Evolutionary conservation across 2,888 invertebrate species (phyloP).

Genomic region (Orchesella flavescens): DNA sequence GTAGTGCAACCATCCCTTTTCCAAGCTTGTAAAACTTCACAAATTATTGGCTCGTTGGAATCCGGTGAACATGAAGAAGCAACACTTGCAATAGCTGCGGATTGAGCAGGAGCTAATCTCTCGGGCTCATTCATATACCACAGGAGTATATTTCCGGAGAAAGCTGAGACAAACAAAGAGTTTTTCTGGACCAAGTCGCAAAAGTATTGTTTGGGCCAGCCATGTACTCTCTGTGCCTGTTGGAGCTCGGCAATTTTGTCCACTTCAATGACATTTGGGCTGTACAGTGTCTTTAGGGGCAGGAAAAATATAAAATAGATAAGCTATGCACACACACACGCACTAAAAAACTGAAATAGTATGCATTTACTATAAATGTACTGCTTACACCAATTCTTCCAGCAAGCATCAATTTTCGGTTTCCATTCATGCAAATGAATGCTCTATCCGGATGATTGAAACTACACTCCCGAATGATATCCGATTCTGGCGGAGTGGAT

Average conservation of each 20-base stretch:
- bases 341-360: too few relatives aligned
- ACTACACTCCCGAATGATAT: conserved; percentile 51
- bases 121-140: conserved; percentile 63
- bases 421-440: conserved; percentile 54
- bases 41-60: neutral
- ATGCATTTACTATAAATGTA: too few relatives aligned
- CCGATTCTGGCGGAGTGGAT: neutral
- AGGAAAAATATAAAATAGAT: too few relatives aligned
- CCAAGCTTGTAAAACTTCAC: neutral
- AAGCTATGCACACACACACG: too few relatives aligned
- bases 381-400: conserved; percentile 67
- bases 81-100: neutral
- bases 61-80: too few relatives aligned
- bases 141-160: conserved; percentile 62
- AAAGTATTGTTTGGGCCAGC: conserved; percentile 28
- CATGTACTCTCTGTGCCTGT: conserved; percentile 1
- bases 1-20: conserved; percentile 10
- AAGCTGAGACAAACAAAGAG: conserved; percentile 53
- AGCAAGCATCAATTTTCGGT: conserved; percentile 40
- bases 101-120: neutral
- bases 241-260: conserved; percentile 29
- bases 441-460: conserved; percentile 69
- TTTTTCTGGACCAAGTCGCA: conserved; percentile 15
- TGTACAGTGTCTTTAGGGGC: conserved; percentile 29
- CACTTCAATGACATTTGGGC: conserved; percentile 41